phyloP scores from a whole-genome alignment of 2,113 vertebrate genomes.

The Apteryx mantelli region DNA sequence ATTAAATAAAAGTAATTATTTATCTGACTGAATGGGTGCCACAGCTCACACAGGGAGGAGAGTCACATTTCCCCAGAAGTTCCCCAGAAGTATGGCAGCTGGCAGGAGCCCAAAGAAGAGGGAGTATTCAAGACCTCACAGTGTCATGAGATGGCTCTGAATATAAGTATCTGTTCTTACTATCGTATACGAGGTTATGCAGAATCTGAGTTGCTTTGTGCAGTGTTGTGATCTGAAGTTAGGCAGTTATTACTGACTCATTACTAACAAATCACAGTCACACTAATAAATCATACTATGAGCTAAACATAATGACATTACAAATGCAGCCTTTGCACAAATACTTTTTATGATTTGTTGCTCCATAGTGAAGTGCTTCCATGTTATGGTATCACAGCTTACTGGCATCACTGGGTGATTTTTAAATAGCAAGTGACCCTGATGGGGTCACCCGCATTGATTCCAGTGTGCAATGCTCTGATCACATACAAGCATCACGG shows the following conservation, averaged over 20 bases:
- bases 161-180: too few relatives aligned
- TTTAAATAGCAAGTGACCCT: neutral
- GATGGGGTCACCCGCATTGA: neutral
- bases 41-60: fast-evolving
- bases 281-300: neutral
- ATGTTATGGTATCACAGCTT: neutral
- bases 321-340: neutral
- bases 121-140: neutral
- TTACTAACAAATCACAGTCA: neutral
- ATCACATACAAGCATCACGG: neutral
- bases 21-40: neutral
- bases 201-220: neutral
- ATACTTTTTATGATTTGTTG: neutral
- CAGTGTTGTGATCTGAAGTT: neutral
- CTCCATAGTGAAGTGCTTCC: neutral
- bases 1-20: neutral
- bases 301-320: neutral
- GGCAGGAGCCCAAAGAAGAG: neutral
- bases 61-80: neutral
- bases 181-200: neutral
- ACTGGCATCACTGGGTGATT: neutral
- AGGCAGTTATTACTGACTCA: neutral
- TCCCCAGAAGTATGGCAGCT: neutral
- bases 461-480: neutral
- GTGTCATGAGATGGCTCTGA: neutral